Conservation (phyloP, 1,140 invertebrate genomes). For the Nasonia giraulti region DNA sequence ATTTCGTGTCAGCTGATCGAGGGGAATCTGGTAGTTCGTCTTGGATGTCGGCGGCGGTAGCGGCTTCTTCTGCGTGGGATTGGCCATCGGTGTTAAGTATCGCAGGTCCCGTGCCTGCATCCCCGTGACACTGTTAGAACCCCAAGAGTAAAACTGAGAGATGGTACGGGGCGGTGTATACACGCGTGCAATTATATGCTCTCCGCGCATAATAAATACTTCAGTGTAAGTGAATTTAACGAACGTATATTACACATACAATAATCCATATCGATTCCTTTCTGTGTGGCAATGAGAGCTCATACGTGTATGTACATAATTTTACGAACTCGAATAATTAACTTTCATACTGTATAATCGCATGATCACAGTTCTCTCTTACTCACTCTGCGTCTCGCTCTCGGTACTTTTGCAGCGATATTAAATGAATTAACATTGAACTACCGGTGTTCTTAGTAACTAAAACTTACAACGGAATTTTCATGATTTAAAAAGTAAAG, state of each 20-base stretch:
- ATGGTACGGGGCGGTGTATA: constrained; percentile 61
- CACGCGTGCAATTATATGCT: constrained; percentile 49
- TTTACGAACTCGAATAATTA: neutral
- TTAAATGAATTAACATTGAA: constrained; percentile 16
- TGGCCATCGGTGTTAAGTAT: constrained; percentile 44
- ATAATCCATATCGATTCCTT: neutral
- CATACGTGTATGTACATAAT: constrained; percentile 11
- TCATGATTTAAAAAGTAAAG: constrained; percentile 46
- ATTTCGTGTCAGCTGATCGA: constrained; percentile 3
- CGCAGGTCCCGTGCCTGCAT: constrained; percentile 68
- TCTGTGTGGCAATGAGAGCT: neutral
- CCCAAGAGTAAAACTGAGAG: constrained; percentile 69
- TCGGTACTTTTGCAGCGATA: neutral
- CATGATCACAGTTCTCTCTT: too few species aligned
- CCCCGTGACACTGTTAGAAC: constrained; percentile 74
- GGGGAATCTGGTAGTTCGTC: constrained; percentile 19
- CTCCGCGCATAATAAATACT: constrained; percentile 59
- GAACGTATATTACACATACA: constrained; percentile 24
- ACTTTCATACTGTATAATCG: too few species aligned
- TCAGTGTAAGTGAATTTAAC: constrained; percentile 46
- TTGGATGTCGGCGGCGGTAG: constrained; percentile 25
- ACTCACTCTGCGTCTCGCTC: neutral
- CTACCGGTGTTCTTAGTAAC: neutral
- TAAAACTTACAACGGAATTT: constrained; percentile 36
- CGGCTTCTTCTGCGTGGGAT: constrained; percentile 22